Evolutionary conservation across 2,113 vertebrate genomes (phyloP).

Genomic region (Tachycineta bicolor): DNA sequence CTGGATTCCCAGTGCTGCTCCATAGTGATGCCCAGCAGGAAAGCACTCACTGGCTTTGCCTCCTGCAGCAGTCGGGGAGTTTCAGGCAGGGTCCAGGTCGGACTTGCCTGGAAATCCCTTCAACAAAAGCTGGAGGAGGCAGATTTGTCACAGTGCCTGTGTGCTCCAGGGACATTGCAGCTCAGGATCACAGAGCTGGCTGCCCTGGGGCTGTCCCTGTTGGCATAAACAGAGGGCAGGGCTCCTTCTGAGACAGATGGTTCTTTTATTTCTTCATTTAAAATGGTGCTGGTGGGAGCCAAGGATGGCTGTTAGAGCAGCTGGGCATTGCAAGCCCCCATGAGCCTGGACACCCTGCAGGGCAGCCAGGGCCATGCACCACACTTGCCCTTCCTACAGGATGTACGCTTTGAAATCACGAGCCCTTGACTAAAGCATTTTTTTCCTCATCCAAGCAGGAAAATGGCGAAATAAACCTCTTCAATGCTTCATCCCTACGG

Average conservation of each 20-base stretch:
- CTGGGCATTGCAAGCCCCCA: fast-evolving
- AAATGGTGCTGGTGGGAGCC: background rate
- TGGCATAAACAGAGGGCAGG: background rate
- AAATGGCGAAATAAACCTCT: slow-evolving; percentile 85
- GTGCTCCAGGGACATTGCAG: background rate
- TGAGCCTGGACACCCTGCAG: background rate
- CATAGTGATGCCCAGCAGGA: fast-evolving
- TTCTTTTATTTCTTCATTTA: background rate
- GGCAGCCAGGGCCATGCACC: background rate
- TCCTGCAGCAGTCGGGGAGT: fast-evolving
- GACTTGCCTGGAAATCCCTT: background rate
- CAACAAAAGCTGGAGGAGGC: background rate
- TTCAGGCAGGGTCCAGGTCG: background rate
- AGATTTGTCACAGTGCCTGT: background rate
- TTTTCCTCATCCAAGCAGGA: slow-evolving; percentile 76
- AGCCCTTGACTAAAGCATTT: background rate
- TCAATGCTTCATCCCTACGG: slow-evolving; percentile 75
- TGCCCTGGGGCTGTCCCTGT: background rate
- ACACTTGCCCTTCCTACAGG: background rate
- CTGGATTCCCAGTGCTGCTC: background rate
- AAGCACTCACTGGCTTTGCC: background rate
- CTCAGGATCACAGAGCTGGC: background rate
- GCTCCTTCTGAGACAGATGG: background rate
- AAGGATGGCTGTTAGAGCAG: background rate
- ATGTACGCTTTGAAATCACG: background rate